Evolutionary conservation across 2,113 vertebrate species (phyloP), one percentile per base, ranked within the genome.

Genomic region (Clupea harengus): DNA sequence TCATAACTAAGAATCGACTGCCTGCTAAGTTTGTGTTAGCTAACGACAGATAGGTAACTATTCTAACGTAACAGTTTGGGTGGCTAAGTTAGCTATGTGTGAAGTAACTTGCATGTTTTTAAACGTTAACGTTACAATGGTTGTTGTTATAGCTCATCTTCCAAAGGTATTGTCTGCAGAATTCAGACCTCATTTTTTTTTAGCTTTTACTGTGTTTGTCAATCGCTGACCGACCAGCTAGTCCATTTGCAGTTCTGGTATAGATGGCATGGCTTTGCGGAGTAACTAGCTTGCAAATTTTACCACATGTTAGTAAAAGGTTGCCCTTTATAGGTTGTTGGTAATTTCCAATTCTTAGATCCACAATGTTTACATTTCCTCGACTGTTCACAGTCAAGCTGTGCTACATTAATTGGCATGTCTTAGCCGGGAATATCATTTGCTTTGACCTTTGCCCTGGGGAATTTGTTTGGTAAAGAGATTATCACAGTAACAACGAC

Each of bases 1-100:
- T 39, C 39, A 39, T 39, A 39, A 39, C 3, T 10, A 15, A 39
- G 72, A 18, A 17, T 78, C 28, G 8, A 75, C 67, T 39, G 67
- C 64, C 8, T 75, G 67, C 72, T 78, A 78, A 78, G 72, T 78
- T 44, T 67, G n/a, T 67, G 64, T 67, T 67, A 11, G 64, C 64
- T 67, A 67, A 67, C n/a, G 64, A 28, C 64, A 67, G 64, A n/a
- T 25, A 39, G 39, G 39, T 39, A 39, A 39, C n/a, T 39, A 39
- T 39, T 39, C 39, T 39, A 39, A 39, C 39, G 39, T 39, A 49
- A 49, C 47, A 49, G 9, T 9, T 49, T 49, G 2, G 47, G 9
- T 49, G 47, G 47, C 47, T 49, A 49, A 49, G 9, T 49, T 49
- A 49, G 9, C 47, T 10, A 11, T 39, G 39, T 39, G 39, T 39